These are phyloP conservation scores for Acanthococcus lagerstroemiae DNA, from an alignment of 2,888 invertebrate genomes.

Conservation along the genomic window DNA sequence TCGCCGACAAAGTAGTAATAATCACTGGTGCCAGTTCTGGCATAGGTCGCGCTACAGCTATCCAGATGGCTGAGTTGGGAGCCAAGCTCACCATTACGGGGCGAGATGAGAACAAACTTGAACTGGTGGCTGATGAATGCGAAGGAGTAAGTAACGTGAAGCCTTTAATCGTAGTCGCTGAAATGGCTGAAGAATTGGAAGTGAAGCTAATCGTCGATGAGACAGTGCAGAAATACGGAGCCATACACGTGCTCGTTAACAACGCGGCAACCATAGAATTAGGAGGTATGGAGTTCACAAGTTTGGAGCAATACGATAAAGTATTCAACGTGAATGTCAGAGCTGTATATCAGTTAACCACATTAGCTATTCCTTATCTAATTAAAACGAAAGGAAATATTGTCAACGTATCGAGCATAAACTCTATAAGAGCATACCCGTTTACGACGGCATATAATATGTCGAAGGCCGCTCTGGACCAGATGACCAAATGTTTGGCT, in stretches of 20 bases:
- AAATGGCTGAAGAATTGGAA: conserved; percentile 63
- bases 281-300: conserved; percentile 76
- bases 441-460: conserved; percentile 83
- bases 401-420: conserved; percentile 92
- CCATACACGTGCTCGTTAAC: conserved; percentile 74
- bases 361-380: conserved; percentile 77
- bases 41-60: conserved; percentile 71
- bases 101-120: conserved; percentile 57
- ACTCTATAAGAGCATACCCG: conserved; percentile 80
- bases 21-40: conserved; percentile 77
- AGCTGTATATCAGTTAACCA: conserved; percentile 69
- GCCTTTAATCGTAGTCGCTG: conserved; percentile 55
- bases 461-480: conserved; percentile 89
- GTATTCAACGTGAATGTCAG: conserved; percentile 84
- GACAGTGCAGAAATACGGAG: conserved; percentile 62
- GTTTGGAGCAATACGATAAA: conserved; percentile 75
- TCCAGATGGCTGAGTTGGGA: conserved; percentile 63
- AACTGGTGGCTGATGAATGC: conserved; percentile 52
- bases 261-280: conserved; percentile 80
- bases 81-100: conserved; percentile 63
- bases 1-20: conserved; percentile 61
- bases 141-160: conserved; percentile 40
- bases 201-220: conserved; percentile 59
- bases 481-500: conserved; percentile 85
- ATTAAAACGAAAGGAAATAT: conserved; percentile 76